Conservation (phyloP, 2,888 invertebrate genomes). For the Nemapogon koenigi region DNA sequence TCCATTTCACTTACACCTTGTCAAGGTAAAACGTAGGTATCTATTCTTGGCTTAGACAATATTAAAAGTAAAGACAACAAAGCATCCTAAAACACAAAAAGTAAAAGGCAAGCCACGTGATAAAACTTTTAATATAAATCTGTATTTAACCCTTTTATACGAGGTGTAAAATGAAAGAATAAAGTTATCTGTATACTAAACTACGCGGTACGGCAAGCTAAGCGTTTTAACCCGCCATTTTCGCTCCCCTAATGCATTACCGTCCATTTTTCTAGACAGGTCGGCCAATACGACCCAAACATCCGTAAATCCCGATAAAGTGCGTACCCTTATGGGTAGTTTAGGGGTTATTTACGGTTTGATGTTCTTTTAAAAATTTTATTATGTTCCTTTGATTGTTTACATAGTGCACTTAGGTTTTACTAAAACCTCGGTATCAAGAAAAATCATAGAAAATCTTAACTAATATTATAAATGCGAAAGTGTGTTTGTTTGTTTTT, state of each 20-base stretch:
- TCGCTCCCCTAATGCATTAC: constrained; percentile 32
- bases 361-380: no score
- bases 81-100: no score
- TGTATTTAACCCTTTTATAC: constrained; percentile 6
- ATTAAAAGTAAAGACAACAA: no score
- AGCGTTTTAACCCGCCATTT: constrained; percentile 34
- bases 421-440: no score
- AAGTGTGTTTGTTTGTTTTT: no score
- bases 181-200: constrained; percentile 7
- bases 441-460: no score
- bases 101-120: no score
- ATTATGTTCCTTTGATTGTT: background rate
- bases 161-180: constrained; percentile 7
- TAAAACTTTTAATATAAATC: no score
- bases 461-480: no score
- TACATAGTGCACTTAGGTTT: background rate
- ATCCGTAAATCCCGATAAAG: constrained; percentile 45
- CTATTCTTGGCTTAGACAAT: no score
- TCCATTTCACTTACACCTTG: no score
- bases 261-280: constrained; percentile 42
- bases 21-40: no score
- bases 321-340: constrained; percentile 12
- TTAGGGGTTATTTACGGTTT: constrained; percentile 1
- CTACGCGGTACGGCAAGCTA: constrained; percentile 17
- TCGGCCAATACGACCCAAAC: constrained; percentile 34